Evolutionary conservation across 2,888 invertebrate species (phyloP), one percentile per base, ranked within the genome.

Genomic region (Rhabditoides inermis): DNA sequence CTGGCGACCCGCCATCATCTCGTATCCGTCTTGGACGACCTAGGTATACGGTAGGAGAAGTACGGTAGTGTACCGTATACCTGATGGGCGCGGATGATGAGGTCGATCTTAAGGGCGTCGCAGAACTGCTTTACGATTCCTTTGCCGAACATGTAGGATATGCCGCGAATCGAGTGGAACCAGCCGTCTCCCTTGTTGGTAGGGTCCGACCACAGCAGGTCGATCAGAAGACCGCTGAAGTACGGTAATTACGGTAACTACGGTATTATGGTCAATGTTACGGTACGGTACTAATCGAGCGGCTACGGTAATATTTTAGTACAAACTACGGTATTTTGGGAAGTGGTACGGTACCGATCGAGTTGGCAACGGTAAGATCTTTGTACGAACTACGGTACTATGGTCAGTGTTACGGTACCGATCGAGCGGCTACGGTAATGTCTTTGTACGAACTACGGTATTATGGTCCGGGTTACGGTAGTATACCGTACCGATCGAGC

Each of bases 1-100:
- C 42, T 65, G 60, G 15, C 69, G 55, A 23, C 70, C 70, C 26
- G 55, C 54, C 67, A 68, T 68, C 49, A 70, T 58, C 45, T 70
- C 70, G 52, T 70, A 70, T 15, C 70, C 70, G 51, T 70, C 69
- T 49, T 70, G 70, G 42, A 70, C 69, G 18, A 69, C 69, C 47
- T 53, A 28, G 12, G 12, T 10, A n/a, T 44, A 12, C n/a, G 44
- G 27, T 44, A 44, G 27, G 23, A 20, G 44, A 44, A 12, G 18
- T 22, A 25, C 12, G 25, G 5, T 12, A 12, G 12, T 20, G 12
- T 20, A 40, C 37, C 28, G 26, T n/a, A 12, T 36, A 58, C 49
- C 49, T 69, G 67, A 55, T 70, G 70, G 15, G 70, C 69, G 23
- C 70, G 62, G 51, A 70, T 69, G 44, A 70, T 63, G 42, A 70